Evolutionary conservation across 2,888 invertebrate species (phyloP).

Genomic region (Polia nebulosa): DNA sequence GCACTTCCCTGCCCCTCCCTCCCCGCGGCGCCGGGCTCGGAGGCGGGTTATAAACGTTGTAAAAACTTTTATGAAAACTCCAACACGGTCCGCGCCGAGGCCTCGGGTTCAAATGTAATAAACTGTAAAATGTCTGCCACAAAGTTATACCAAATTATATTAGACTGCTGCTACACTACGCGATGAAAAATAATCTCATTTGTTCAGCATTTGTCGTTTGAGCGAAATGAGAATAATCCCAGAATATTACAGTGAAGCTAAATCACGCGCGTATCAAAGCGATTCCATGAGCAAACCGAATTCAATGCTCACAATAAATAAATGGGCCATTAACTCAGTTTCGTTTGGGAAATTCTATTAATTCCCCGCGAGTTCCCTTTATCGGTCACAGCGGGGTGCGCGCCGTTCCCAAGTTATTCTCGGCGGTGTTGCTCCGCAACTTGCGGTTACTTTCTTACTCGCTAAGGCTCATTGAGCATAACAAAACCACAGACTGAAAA

Average conservation of each 20-base stretch:
- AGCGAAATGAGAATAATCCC: conserved; percentile 31
- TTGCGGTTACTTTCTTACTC: conserved; percentile 54
- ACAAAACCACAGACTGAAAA: conserved; percentile 46
- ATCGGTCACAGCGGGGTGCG: conserved; percentile 56
- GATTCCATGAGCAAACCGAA: conserved; percentile 55
- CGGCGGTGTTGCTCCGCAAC: conserved; percentile 59
- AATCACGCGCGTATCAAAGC: conserved; percentile 61
- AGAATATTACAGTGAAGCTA: conserved; percentile 52
- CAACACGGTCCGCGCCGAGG: conserved; percentile 70
- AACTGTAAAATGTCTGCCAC: conserved; percentile 80
- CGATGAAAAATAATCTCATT: conserved; percentile 67
- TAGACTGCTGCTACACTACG: conserved; percentile 69
- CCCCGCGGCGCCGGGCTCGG: conserved; percentile 47
- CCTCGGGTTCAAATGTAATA: conserved; percentile 80
- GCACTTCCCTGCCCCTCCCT: conserved; percentile 68
- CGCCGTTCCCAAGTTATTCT: conserved; percentile 58
- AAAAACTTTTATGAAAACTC: conserved; percentile 87
- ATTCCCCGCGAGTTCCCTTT: conserved; percentile 67
- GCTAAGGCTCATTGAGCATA: conserved; percentile 35
- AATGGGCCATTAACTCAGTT: conserved; percentile 75
- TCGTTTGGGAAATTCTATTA: conserved; percentile 76
- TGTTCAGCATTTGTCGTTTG: conserved; percentile 57
- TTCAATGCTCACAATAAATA: conserved; percentile 76
- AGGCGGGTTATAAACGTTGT: conserved; percentile 79
- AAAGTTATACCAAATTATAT: conserved; percentile 77